A percentile compares a stretch with the other conserved stretches of the same genome.
Conservation (phyloP, 2,888 invertebrate genomes). For the Diabrotica balteata region DNA sequence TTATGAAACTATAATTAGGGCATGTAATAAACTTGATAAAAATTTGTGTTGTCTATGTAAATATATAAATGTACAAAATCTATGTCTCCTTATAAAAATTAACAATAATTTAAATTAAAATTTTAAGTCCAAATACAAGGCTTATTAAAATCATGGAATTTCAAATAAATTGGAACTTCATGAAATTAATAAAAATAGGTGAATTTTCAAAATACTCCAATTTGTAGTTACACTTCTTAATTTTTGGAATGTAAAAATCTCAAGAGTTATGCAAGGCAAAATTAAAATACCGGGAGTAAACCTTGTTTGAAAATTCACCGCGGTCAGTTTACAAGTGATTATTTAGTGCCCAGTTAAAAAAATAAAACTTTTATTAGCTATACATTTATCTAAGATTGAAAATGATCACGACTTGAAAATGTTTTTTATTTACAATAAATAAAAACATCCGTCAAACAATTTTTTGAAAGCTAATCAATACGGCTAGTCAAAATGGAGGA, state of each 20-base stretch:
- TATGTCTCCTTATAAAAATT: constrained; percentile 37
- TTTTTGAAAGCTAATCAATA: constrained; percentile 23
- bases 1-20: constrained; percentile 37
- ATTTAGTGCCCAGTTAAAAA: constrained; percentile 33
- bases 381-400: constrained; percentile 30
- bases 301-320: constrained; percentile 13
- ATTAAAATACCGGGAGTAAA: not conserved
- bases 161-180: constrained; percentile 5
- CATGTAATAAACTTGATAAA: constrained; percentile 31
- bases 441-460: constrained; percentile 24
- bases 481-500: not conserved
- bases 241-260: constrained; percentile 14
- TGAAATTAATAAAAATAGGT: constrained; percentile 14
- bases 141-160: constrained; percentile 13
- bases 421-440: constrained; percentile 36
- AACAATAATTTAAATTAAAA: constrained; percentile 29
- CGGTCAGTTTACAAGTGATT: constrained; percentile 18
- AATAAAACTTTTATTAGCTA: constrained; percentile 36
- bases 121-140: constrained; percentile 3
- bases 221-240: constrained; percentile 4
- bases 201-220: constrained; percentile 6
- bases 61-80: constrained; percentile 48
- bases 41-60: constrained; percentile 37
- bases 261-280: not conserved
- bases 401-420: constrained; percentile 29